Base-by-base conservation (phyloP, 2,888 invertebrate genomes). In the Biston betularia region DNA sequence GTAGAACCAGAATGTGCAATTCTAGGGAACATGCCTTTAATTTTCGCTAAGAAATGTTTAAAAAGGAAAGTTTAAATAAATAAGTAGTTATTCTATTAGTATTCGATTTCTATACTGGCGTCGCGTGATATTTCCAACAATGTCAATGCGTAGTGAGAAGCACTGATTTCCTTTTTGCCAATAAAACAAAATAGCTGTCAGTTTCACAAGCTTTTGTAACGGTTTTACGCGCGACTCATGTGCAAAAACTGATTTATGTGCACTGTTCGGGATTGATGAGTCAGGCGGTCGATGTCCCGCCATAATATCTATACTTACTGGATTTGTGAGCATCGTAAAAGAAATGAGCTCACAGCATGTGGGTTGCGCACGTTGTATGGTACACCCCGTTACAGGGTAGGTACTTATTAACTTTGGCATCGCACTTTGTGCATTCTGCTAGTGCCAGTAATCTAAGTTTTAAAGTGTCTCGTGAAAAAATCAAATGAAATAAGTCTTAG, bases 161-260 rank as follows among this genome's bases (percentile, higher is more conserved):
- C 35, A 35, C n/a, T 35, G 7, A 57, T 33, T 62, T 24, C 24
- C 40, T 33, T 14, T 45, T 57, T 33, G 62, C 62, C 66, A 65
- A 68, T 69, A 70, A 59, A 67, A 69, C 69, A 70, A 74, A 65
- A 72, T 74, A 72, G 69, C 69, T 54, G 63, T 54, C 63, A 34
- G 50, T 65, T 61, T 48, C 46, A 52, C 49, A 60, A 56, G 59
- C 40, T 54, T 24, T 14, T 45, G 34, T 35, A 44, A 38, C 45
- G 11, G 33, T 48, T 86, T 84, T 82, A 85, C 81, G 83, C 74
- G 68, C 83, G 89, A 87, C 90, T 89, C 78, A 87, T 79, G 85
- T 88, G 84, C 79, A 74, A 76, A 72, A 75, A 74, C 70, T 70
- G 71, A 74, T 70, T 75, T 75, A 24, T 24, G 24, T 24, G 72